Evolutionary conservation across 2,113 vertebrate genomes (phyloP).

Genomic region (Crocuta crocuta): DNA sequence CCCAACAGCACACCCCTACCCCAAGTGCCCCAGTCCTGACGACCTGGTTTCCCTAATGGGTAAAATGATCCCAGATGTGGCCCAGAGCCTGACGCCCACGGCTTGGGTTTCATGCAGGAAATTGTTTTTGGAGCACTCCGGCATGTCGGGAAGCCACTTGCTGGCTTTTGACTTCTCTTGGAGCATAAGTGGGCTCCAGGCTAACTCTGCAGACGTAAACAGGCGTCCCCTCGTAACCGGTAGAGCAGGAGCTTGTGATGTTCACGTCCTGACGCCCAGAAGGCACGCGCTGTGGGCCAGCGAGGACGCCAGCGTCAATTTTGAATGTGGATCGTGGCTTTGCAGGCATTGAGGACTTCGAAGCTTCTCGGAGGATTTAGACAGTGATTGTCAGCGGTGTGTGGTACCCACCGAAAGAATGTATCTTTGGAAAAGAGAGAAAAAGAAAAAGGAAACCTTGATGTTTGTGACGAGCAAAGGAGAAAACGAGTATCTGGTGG

Average conservation of each 20-base stretch:
- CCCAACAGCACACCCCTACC: not conserved
- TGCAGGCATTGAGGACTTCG: slow-evolving; percentile 31
- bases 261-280: slow-evolving; percentile 54
- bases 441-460: not conserved
- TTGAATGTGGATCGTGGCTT: slow-evolving; percentile 24
- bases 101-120: slow-evolving; percentile 67
- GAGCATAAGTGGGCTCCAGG: slow-evolving; percentile 71
- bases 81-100: not conserved
- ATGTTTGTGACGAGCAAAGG: not conserved
- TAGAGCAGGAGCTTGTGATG: slow-evolving; percentile 64
- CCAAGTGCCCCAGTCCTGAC: slow-evolving; percentile 50
- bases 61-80: slow-evolving; percentile 69
- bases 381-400: not conserved
- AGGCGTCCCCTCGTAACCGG: slow-evolving; percentile 73
- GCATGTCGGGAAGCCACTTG: slow-evolving; percentile 59
- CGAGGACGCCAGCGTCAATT: slow-evolving; percentile 51
- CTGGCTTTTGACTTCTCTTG: slow-evolving; percentile 70
- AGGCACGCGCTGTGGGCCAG: slow-evolving; percentile 50
- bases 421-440: not conserved
- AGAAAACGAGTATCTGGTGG: not conserved
- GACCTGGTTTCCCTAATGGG: slow-evolving; percentile 45
- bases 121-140: slow-evolving; percentile 60
- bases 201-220: slow-evolving; percentile 74
- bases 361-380: not conserved
- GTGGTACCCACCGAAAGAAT: slow-evolving; percentile 19